Evolutionary conservation across 2,888 invertebrate genomes (phyloP).

Genomic region (Hartigia nigra): DNA sequence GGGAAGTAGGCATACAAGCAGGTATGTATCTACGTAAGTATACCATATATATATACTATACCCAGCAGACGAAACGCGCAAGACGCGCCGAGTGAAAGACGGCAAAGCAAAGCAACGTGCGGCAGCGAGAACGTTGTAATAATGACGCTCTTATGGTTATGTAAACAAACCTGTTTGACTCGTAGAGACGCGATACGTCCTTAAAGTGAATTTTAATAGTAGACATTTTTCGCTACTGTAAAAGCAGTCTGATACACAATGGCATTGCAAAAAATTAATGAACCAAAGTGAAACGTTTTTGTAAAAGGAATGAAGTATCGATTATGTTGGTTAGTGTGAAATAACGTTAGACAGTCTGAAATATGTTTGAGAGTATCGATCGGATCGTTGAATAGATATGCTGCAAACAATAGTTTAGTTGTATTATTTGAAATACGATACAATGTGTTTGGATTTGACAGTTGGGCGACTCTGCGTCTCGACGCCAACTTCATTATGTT

Average conservation of each 20-base stretch:
- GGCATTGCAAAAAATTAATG: not conserved
- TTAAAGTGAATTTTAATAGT: not conserved
- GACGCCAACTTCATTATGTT: not conserved
- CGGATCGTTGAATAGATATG: not conserved
- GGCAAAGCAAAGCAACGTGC: not conserved
- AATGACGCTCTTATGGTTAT: constrained; percentile 21
- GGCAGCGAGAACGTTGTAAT: constrained; percentile 21
- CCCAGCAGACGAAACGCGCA: not conserved
- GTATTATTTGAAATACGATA: not conserved
- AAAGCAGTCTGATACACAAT: constrained; percentile 14
- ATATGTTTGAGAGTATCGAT: not conserved
- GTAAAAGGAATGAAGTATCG: not conserved
- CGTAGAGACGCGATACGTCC: not conserved
- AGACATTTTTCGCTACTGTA: not conserved
- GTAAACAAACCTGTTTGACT: constrained; percentile 33
- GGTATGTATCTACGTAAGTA: not conserved
- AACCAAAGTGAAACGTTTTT: no score
- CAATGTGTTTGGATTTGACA: not conserved
- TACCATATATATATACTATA: not conserved
- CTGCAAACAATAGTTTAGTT: not conserved
- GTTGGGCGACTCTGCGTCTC: not conserved
- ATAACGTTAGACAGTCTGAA: not conserved
- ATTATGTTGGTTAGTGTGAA: not conserved
- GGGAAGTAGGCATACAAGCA: not conserved
- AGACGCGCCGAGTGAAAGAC: not conserved